Base-by-base conservation (phyloP, 2,888 invertebrate genomes). In the Caenorhabditis sp. region DNA sequence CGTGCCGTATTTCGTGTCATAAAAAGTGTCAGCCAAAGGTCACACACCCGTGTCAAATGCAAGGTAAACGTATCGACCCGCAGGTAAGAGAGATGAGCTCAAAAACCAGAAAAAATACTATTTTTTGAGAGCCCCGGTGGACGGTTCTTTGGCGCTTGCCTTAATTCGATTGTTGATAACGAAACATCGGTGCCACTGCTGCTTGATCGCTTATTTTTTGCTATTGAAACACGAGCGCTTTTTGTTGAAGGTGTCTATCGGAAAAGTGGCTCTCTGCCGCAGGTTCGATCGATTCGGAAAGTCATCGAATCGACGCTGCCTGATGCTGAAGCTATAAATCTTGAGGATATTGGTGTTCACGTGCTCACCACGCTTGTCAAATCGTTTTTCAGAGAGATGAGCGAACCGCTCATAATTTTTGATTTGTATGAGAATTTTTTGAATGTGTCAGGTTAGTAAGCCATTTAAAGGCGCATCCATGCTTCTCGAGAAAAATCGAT, bases 361-460 rank as follows among this genome's bases (percentile, higher is more conserved):
- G 95, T 95, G 50, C 90, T 95, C 67, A 93, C 95, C 0, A 93
- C 94, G 49, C 93, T 94, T 37, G 90, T 95, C 69, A 96, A 96
- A 89, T 82, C 88, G 90, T 95, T 95, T 90, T 92, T 95, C 88
- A 91, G 95, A 50, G 95, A 95, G 88, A 92, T 96, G 92, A 94
- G 95, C 19, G 95, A 95, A 88, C 95, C 95, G 23, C 90, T 96
- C 81, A 91, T 96, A 80, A 95, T 95, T 62, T 95, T 93, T 89
- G 95, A 95, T 88, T 92, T 94, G 77, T 96, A 95, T 89, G 95
- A 95, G 89, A 95, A 95, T 89, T 95, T 95, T 89, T 91, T 96
- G 73, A 92, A 94, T 78, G 94, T 94, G 54, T 92, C 95, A 3
- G 90, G 90, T 89, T 82, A 59, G 66, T 21, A 36, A 36, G 12